Evolutionary conservation across 1,140 invertebrate genomes (phyloP).

Genomic region (Helicoverpa armigera): DNA sequence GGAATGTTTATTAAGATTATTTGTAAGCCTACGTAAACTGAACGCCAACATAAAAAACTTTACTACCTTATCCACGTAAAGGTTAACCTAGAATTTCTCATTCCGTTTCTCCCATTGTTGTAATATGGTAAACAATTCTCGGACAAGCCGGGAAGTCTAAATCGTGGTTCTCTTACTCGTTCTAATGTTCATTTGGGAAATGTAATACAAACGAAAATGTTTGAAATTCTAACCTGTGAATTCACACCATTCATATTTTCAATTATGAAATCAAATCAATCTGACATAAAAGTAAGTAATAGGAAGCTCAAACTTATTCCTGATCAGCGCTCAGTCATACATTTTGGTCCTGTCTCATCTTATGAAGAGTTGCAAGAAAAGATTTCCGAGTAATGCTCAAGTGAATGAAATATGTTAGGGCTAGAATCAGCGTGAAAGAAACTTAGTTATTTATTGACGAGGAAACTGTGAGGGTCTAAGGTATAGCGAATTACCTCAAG

Average conservation of each 20-base stretch:
- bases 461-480: constrained; percentile 33
- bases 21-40: constrained; percentile 25
- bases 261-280: too few relatives aligned
- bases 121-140: constrained; percentile 38
- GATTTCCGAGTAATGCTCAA: constrained; percentile 45
- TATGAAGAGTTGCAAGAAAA: constrained; percentile 44
- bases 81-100: constrained; percentile 33
- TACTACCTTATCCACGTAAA: constrained; percentile 28
- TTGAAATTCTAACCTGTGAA: too few relatives aligned
- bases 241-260: too few relatives aligned
- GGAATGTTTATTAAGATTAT: constrained; percentile 41
- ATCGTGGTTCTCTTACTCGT: constrained; percentile 3
- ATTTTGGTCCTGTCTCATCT: constrained; percentile 8
- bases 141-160: constrained; percentile 24
- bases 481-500: constrained; percentile 45
- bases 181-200: constrained; percentile 46
- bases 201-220: too few relatives aligned
- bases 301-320: too few relatives aligned
- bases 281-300: too few relatives aligned
- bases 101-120: constrained; percentile 29
- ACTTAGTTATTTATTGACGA: constrained; percentile 52
- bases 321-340: too few relatives aligned
- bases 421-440: constrained; percentile 51
- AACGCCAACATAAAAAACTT: constrained; percentile 35
- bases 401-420: constrained; percentile 55